Evolutionary conservation across 2,888 invertebrate genomes (phyloP).

Genomic region (Drosophila koepferae): DNA sequence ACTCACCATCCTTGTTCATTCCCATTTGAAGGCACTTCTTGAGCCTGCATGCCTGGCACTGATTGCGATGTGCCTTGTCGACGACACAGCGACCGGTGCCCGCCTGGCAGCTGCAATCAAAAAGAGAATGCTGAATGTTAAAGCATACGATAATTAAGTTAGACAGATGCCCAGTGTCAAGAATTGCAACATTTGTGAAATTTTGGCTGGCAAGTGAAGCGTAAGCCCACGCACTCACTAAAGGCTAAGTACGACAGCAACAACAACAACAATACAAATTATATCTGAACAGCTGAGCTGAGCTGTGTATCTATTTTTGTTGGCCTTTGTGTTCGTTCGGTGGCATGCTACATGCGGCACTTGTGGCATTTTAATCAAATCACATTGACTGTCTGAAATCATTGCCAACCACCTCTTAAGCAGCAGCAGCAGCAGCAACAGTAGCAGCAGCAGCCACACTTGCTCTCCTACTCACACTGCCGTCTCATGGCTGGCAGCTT

Average conservation of each 20-base stretch:
- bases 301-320: conserved; percentile 42
- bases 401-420: conserved; percentile 28
- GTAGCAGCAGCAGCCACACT: conserved; percentile 1
- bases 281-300: conserved; percentile 32
- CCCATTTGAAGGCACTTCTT: conserved; percentile 99
- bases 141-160: conserved; percentile 65
- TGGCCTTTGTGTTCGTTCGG: conserved; percentile 55
- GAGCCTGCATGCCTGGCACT: conserved; percentile 98
- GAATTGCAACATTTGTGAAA: conserved; percentile 80
- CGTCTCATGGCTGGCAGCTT: neutral
- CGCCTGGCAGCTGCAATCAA: conserved; percentile 94
- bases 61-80: conserved; percentile 99
- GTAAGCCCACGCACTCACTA: conserved; percentile 14
- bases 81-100: conserved; percentile 98
- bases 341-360: conserved; percentile 53
- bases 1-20: conserved; percentile 99
- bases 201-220: conserved; percentile 41
- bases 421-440: conserved; percentile 2
- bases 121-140: conserved; percentile 23
- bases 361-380: conserved; percentile 84
- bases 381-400: conserved; percentile 66
- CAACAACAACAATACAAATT: neutral
- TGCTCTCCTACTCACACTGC: neutral
- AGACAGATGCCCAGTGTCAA: conserved; percentile 66
- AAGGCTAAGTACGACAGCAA: conserved; percentile 34